Percentiles rank a stretch among this genome's conserved stretches.
phyloP scores from a whole-genome alignment of 2,797 vertebrate genomes.

The Bothrops alternatus region DNA sequence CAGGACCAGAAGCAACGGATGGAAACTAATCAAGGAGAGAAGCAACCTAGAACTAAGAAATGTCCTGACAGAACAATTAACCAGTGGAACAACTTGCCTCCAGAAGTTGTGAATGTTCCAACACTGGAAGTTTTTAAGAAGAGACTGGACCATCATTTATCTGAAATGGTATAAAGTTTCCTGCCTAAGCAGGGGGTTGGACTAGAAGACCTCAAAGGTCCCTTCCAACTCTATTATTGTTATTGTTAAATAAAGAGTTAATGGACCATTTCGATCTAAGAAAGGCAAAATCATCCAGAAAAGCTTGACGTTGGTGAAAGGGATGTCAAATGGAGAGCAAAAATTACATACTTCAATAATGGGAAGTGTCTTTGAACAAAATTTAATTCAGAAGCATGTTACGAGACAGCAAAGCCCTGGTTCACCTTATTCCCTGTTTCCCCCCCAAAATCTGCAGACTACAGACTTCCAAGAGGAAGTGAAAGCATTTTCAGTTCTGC shows the following conservation, averaged over 20 bases:
- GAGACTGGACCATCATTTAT: no score
- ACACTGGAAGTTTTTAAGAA: no score
- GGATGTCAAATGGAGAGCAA: background rate
- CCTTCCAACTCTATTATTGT: no score
- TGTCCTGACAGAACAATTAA: no score
- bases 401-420: background rate
- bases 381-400: background rate
- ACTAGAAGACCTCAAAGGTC: no score
- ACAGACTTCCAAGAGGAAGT: background rate
- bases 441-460: background rate
- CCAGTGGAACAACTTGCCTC: no score
- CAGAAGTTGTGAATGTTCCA: no score
- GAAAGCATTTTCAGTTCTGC: background rate
- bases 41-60: no score
- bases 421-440: background rate
- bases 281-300: background rate
- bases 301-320: background rate
- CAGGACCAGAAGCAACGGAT: no score
- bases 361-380: background rate
- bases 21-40: no score
- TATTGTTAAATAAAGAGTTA: background rate
- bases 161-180: no score
- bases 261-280: background rate
- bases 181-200: no score
- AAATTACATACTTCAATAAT: background rate